A percentile compares a stretch with the other conserved stretches of the same genome.
phyloP scores from a whole-genome alignment of 2,113 vertebrate species.

The Tachuris rubrigastra region DNA sequence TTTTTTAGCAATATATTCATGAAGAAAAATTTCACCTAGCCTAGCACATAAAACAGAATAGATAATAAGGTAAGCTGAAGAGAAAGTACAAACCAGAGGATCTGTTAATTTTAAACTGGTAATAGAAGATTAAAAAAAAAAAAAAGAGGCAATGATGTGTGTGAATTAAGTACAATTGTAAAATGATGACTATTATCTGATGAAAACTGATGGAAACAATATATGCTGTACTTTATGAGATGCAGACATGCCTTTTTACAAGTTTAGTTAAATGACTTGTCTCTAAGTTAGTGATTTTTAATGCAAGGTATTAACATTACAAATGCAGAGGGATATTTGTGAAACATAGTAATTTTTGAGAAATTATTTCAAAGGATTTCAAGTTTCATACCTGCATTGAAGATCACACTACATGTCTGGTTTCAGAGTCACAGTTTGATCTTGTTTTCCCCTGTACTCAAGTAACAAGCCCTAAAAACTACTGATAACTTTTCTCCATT shows the following conservation, averaged over 20 bases:
- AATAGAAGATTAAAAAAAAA: not conserved
- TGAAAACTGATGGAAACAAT: not conserved
- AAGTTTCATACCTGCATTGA: not conserved
- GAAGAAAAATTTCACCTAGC: conserved; percentile 15
- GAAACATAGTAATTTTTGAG: not conserved
- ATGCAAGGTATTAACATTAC: not conserved
- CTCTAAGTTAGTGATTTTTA: conserved; percentile 2
- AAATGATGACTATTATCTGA: not conserved
- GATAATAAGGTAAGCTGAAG: not conserved
- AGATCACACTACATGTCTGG: not conserved
- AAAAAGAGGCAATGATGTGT: not conserved
- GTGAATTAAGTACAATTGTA: not conserved
- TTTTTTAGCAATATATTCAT: conserved; percentile 7
- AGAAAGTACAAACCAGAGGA: not conserved
- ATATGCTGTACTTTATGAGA: not conserved
- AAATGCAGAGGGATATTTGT: not conserved
- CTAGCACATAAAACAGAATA: conserved; percentile 48
- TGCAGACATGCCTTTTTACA: not conserved
- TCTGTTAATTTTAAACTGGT: not conserved
- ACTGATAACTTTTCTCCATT: not conserved
- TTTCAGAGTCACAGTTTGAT: not conserved
- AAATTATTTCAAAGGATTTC: not conserved
- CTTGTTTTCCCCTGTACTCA: not conserved
- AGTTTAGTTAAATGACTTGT: not conserved
- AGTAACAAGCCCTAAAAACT: not conserved